phyloP scores from a whole-genome alignment of 2,888 invertebrate species.

The Acleris literana region DNA sequence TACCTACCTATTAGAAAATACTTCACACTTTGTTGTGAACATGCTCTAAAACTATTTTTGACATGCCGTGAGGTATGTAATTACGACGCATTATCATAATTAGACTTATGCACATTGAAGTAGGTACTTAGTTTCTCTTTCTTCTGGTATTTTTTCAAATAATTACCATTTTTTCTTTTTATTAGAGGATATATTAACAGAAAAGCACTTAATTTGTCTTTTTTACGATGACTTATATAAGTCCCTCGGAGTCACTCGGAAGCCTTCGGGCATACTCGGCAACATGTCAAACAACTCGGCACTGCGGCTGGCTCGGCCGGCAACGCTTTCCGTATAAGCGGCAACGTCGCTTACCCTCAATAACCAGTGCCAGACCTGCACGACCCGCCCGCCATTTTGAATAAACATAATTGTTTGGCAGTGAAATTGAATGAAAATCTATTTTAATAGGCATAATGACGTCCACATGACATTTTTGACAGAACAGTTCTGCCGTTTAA shows the following conservation, averaged over 20 bases:
- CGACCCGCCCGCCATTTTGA: constrained; percentile 35
- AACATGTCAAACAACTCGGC: constrained; percentile 42
- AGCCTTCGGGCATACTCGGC: constrained; percentile 53
- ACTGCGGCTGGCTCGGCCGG: constrained; percentile 48
- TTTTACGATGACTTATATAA: constrained; percentile 27
- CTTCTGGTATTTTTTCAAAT: background rate
- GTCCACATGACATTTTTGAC: background rate
- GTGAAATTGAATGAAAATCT: constrained; percentile 11
- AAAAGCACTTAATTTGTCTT: constrained; percentile 20
- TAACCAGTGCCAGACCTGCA: constrained; percentile 33
- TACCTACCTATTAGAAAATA: no score
- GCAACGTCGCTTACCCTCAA: constrained; percentile 70
- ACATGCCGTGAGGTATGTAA: no score
- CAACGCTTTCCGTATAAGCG: constrained; percentile 56
- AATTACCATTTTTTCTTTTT: background rate
- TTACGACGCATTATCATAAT: no score
- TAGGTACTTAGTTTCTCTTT: background rate
- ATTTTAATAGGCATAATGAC: constrained; percentile 2
- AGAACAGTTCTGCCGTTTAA: no score
- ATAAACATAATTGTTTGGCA: constrained; percentile 15
- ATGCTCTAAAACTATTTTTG: no score
- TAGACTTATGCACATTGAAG: no score
- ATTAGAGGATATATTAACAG: constrained; percentile 5
- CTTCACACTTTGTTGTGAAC: no score
- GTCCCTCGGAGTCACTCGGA: constrained; percentile 44